Evolutionary conservation across 2,113 vertebrate genomes (phyloP).

Genomic region (Fulica atra): DNA sequence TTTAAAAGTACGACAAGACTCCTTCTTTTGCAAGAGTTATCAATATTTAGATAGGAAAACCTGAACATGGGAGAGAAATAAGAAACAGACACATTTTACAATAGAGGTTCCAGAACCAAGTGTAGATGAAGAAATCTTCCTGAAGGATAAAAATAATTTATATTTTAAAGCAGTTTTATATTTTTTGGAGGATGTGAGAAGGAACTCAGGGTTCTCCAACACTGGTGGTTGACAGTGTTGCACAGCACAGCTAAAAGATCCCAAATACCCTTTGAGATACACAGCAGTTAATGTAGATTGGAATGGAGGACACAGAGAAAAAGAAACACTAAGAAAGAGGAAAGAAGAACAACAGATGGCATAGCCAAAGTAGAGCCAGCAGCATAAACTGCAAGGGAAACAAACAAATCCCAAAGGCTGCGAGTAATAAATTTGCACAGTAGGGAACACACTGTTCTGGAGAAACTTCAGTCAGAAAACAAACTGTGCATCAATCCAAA

Average conservation of each 20-base stretch:
- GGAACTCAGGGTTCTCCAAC: background rate
- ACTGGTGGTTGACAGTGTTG: background rate
- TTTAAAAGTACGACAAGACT: background rate
- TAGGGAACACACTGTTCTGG: constrained; percentile 48
- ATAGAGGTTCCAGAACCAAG: background rate
- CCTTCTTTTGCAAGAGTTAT: background rate
- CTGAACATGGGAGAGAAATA: background rate
- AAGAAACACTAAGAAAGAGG: constrained; percentile 2
- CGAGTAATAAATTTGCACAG: constrained; percentile 59
- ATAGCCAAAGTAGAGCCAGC: constrained; percentile 32
- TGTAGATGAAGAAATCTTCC: background rate
- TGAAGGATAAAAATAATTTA: background rate
- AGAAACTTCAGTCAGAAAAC: constrained; percentile 64
- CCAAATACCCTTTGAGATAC: constrained; percentile 3
- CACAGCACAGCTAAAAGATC: background rate
- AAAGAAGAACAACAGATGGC: constrained; percentile 62
- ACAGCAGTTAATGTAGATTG: constrained; percentile 18
- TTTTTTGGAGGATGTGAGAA: background rate
- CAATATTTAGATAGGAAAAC: background rate
- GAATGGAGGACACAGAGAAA: constrained; percentile 3
- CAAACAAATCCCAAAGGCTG: constrained; percentile 65
- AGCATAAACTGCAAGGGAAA: constrained; percentile 59
- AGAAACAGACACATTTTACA: background rate
- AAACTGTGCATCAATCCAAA: constrained; percentile 45
- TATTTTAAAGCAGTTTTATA: background rate